These are phyloP conservation scores for Drosophila dunni DNA, from an alignment of 1,140 invertebrate genomes.

Conservation along the genomic window DNA sequence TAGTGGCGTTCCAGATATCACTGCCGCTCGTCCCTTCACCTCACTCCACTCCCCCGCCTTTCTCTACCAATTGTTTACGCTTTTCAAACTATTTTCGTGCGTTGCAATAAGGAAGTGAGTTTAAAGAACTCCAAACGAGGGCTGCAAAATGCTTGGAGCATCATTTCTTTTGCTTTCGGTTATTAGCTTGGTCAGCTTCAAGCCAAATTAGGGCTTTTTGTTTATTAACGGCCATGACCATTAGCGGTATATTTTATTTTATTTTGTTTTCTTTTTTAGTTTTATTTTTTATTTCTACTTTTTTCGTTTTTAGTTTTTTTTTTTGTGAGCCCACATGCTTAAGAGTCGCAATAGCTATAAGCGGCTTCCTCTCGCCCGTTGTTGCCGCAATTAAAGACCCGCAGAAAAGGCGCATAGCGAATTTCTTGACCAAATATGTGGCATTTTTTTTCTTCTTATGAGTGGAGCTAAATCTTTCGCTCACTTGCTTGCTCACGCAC, in stretches of 20 bases:
- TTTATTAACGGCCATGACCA: slow-evolving; percentile 80
- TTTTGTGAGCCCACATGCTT: slow-evolving; percentile 55
- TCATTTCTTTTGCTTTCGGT: slow-evolving; percentile 22
- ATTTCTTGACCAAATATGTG: slow-evolving; percentile 74
- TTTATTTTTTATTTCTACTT: slow-evolving; percentile 17
- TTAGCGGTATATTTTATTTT: slow-evolving; percentile 71
- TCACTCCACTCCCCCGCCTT: background rate
- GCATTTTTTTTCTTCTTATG: slow-evolving; percentile 60
- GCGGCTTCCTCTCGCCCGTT: slow-evolving; percentile 69
- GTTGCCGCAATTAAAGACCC: slow-evolving; percentile 53
- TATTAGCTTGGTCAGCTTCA: slow-evolving; percentile 32
- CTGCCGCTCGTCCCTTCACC: background rate
- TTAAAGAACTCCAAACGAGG: slow-evolving; percentile 7
- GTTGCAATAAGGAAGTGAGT: slow-evolving; percentile 43
- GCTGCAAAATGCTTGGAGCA: background rate
- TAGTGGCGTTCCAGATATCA: slow-evolving; percentile 37
- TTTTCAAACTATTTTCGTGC: slow-evolving; percentile 45
- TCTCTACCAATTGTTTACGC: slow-evolving; percentile 37
- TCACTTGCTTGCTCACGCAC: slow-evolving; percentile 25
- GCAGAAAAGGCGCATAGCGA: slow-evolving; percentile 29
- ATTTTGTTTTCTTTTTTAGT: slow-evolving; percentile 5
- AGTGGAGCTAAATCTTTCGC: slow-evolving; percentile 4
- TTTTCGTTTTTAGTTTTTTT: slow-evolving; percentile 14
- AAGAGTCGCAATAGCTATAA: slow-evolving; percentile 29
- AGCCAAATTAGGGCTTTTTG: slow-evolving; percentile 78